Evolutionary conservation across 2,888 invertebrate species (phyloP), one percentile per base, ranked within the genome.

Genomic region (Schizaphis graminum): DNA sequence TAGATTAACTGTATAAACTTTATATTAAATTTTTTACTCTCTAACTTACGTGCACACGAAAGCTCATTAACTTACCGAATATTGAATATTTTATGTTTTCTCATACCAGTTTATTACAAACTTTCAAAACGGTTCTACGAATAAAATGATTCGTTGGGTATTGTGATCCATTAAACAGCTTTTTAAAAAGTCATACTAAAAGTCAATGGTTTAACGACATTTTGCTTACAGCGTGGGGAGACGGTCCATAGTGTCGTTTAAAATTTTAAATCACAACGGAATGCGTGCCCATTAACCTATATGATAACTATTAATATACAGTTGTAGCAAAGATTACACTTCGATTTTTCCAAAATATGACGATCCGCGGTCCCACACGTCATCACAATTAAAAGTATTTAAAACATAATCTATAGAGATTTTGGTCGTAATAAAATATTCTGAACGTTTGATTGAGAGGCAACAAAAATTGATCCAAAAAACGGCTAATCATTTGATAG

Each of bases 401-500:
- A n/a, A 21, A 77, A 35, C 35, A 0, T 16, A 67, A 67, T n/a
- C 67, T 77, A 35, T 0, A 8, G 77, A 35, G 35, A 41, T 67
- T 85, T 41, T 28, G 16, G 28, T 41, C n/a, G n/a, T 84, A 61
- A 85, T 89, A 61, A 56, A 93, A 93, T 86, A 90, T 90, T 61
- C 67, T 61, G 67, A 90, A 93, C 61, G 90, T 93, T 35, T 10
- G 7, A 28, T 1, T 16, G n/a, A n/a, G n/a, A n/a, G 67, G 41
- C 41, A 4, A 89, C 13, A 1, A 56, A 26, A 89, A 44, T 41
- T 3, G 16, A 41, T 3, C n/a, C 0, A 16, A 28, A 49, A 49
- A 61, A 93, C 35, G 61, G 57, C 49, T 86, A 90, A 77, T 77
- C 16, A 93, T 93, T 93, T 90, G 67, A 93, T 35, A 53, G 44